phyloP scores from a whole-genome alignment of 2,797 vertebrate species.

The Tolypeutes matacus region DNA sequence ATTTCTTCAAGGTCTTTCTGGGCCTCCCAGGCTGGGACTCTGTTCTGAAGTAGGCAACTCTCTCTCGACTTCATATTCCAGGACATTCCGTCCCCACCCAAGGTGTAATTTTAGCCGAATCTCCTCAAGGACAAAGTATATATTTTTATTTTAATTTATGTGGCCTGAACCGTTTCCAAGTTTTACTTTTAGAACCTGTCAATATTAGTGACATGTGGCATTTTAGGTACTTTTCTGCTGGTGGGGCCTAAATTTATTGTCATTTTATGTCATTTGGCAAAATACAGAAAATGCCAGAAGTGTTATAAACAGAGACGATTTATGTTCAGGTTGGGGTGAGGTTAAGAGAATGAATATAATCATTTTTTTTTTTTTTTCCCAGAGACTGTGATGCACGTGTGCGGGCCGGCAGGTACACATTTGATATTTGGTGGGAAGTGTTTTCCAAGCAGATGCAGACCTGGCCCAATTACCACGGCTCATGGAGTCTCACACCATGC shows the following conservation, averaged over 20 bases:
- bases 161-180: conserved; percentile 84
- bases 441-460: neutral
- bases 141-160: conserved; percentile 86
- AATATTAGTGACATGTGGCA: conserved; percentile 85
- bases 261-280: conserved; percentile 82
- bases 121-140: conserved; percentile 79
- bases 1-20: neutral
- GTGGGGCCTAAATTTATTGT: conserved; percentile 84
- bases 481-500: accelerated
- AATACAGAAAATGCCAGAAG: conserved; percentile 79
- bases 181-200: conserved; percentile 86
- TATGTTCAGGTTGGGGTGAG: conserved; percentile 75
- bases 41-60: neutral
- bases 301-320: conserved; percentile 83
- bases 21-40: neutral
- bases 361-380: conserved; percentile 38
- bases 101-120: conserved; percentile 76
- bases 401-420: neutral
- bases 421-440: conserved; percentile 6
- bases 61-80: conserved; percentile 36
- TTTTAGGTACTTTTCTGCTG: conserved; percentile 83
- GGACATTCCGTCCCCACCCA: conserved; percentile 49
- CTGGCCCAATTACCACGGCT: neutral
- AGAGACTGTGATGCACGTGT: conserved; percentile 49
- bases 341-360: conserved; percentile 79